Conservation (phyloP, 2,888 invertebrate species). For the Lithophane semibrunnea region DNA sequence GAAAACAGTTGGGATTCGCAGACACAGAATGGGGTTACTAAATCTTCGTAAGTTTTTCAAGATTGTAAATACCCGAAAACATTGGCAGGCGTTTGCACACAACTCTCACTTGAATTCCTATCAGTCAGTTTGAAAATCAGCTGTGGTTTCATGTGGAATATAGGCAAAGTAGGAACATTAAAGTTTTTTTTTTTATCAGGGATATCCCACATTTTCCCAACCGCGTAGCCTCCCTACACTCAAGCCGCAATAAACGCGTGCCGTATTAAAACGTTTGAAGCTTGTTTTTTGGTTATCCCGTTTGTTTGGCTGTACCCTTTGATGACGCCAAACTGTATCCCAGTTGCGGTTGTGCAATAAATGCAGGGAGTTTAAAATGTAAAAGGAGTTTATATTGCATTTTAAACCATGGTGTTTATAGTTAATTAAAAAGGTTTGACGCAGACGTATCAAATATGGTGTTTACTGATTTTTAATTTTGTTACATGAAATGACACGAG, state of each 20-base stretch:
- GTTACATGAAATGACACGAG: too few relatives aligned
- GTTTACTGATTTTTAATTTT: background rate
- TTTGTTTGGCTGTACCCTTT: slow-evolving; percentile 66
- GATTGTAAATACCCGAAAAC: background rate
- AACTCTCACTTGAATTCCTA: background rate
- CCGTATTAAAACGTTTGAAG: slow-evolving; percentile 70
- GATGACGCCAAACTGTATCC: slow-evolving; percentile 63
- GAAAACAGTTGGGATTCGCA: background rate
- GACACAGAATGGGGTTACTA: background rate
- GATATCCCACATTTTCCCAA: background rate
- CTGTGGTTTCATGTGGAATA: too few relatives aligned
- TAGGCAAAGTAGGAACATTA: too few relatives aligned
- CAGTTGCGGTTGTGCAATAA: slow-evolving; percentile 47
- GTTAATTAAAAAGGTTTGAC: slow-evolving; percentile 12
- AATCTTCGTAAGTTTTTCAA: background rate
- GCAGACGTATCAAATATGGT: background rate
- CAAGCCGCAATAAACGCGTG: slow-evolving; percentile 64
- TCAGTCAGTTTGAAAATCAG: too few relatives aligned
- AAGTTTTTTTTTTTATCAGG: background rate
- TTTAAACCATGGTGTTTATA: slow-evolving; percentile 13
- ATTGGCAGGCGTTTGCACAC: background rate
- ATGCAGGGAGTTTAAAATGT: slow-evolving; percentile 31
- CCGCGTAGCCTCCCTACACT: slow-evolving; percentile 1
- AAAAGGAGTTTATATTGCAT: slow-evolving; percentile 27
- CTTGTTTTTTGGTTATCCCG: slow-evolving; percentile 65